These are phyloP conservation scores for Eugnorisma glareosa DNA, from an alignment of 2,888 invertebrate genomes.

Conservation along the genomic window DNA sequence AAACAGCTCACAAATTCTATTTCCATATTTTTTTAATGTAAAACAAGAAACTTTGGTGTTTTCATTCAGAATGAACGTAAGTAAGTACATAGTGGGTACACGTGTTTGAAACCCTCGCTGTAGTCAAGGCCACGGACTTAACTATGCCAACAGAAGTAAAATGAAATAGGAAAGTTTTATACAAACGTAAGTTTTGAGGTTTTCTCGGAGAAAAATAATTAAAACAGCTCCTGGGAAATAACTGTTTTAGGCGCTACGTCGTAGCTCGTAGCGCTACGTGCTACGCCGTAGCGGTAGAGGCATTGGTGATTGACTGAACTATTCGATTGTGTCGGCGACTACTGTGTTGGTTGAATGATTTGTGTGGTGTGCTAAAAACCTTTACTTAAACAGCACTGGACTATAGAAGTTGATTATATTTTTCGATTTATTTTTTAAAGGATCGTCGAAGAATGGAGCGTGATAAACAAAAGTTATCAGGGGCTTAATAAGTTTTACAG, in stretches of 20 bases:
- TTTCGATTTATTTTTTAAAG: neutral
- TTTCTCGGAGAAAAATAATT: constrained; percentile 66
- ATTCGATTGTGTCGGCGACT: neutral
- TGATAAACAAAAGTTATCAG: neutral
- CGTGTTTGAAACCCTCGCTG: constrained; percentile 20
- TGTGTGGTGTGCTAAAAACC: neutral
- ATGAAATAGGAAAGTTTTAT: constrained; percentile 66
- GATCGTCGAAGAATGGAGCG: neutral
- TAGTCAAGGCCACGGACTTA: constrained; percentile 38
- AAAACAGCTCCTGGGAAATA: constrained; percentile 47
- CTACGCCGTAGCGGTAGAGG: constrained; percentile 43
- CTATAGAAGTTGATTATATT: neutral
- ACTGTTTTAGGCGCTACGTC: constrained; percentile 13
- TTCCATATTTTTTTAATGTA: neutral
- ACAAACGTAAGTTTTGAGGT: constrained; percentile 56
- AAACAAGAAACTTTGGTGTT: neutral
- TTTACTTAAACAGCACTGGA: neutral
- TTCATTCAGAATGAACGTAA: neutral
- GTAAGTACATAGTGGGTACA: neutral
- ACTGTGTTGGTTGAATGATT: neutral
- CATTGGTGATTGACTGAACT: neutral
- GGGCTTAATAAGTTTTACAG: neutral
- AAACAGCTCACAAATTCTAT: neutral
- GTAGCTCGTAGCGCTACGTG: constrained; percentile 41
- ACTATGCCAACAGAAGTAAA: constrained; percentile 58